Conservation (phyloP, 2,113 vertebrate genomes). For the Daubentonia madagascariensis region DNA sequence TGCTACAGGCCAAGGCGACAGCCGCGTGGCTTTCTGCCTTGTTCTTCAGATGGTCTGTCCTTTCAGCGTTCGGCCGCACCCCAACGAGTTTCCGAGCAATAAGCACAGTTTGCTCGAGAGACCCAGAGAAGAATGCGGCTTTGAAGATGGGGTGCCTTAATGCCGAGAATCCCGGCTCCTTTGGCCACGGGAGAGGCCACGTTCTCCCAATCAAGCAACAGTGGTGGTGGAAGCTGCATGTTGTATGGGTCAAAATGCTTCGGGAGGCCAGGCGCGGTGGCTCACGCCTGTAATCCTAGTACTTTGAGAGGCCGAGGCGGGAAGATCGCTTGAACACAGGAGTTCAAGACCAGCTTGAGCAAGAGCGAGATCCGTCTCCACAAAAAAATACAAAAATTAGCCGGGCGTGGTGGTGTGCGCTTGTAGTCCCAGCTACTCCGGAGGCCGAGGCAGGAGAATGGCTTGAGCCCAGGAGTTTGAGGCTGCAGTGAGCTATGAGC, state of each 20-base stretch:
- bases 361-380: too few relatives aligned
- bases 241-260: conserved; percentile 87
- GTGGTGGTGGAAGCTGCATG: conserved; percentile 93
- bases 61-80: conserved; percentile 93
- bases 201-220: conserved; percentile 86
- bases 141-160: conserved; percentile 91
- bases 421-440: too few relatives aligned
- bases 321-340: neutral
- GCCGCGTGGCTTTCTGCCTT: conserved; percentile 84
- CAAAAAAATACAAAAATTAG: too few relatives aligned
- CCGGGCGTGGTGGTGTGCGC: too few relatives aligned
- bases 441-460: too few relatives aligned
- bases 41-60: conserved; percentile 93
- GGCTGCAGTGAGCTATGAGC: neutral
- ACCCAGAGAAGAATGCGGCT: conserved; percentile 89
- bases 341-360: too few relatives aligned
- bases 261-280: too few relatives aligned
- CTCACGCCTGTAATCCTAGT: neutral
- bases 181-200: conserved; percentile 83
- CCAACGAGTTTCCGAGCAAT: conserved; percentile 91
- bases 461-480: neutral
- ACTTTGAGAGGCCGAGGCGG: neutral
- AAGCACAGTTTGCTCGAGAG: conserved; percentile 93
- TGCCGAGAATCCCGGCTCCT: conserved; percentile 91
- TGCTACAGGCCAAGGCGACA: neutral